Conservation (phyloP, 1,140 invertebrate genomes). For the Ericerus pela region DNA sequence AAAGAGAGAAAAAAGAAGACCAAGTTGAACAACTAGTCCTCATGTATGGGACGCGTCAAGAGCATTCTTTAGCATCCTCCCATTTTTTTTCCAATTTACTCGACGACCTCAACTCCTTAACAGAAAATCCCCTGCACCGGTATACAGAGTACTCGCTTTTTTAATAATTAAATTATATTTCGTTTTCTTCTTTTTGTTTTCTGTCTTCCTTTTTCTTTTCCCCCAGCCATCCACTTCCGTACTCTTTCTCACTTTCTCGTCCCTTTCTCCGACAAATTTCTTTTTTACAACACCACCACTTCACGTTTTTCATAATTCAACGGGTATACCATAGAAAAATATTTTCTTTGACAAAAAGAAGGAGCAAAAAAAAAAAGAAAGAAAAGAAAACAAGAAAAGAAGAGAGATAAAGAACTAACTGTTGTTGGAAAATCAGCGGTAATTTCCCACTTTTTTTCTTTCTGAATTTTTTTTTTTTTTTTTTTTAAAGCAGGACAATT, state of each 20-base stretch:
- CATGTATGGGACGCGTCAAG: slow-evolving; percentile 10
- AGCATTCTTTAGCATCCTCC: slow-evolving; percentile 5
- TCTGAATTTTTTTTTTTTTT: too few relatives aligned
- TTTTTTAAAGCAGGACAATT: too few relatives aligned
- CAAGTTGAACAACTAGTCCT: slow-evolving; percentile 8
- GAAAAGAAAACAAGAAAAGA: too few relatives aligned
- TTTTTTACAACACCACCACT: too few relatives aligned
- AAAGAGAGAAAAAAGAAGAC: too few relatives aligned
- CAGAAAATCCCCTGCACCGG: neutral
- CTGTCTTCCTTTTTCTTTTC: slow-evolving; percentile 5
- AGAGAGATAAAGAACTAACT: too few relatives aligned
- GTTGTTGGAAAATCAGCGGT: too few relatives aligned
- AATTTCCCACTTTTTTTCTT: too few relatives aligned
- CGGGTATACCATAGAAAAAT: neutral
- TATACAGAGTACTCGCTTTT: slow-evolving; percentile 9
- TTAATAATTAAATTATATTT: slow-evolving; percentile 13
- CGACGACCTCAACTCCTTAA: slow-evolving; percentile 1
- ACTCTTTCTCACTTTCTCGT: neutral
- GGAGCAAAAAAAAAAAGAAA: too few relatives aligned
- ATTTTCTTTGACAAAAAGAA: slow-evolving; percentile 8
- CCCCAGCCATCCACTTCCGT: neutral
- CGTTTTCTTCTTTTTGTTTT: too few relatives aligned
- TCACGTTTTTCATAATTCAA: too few relatives aligned
- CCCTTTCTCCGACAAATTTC: neutral
- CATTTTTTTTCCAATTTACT: slow-evolving; percentile 9